phyloP scores from a whole-genome alignment of 2,888 invertebrate species.

The Chymomyza caudatula region DNA sequence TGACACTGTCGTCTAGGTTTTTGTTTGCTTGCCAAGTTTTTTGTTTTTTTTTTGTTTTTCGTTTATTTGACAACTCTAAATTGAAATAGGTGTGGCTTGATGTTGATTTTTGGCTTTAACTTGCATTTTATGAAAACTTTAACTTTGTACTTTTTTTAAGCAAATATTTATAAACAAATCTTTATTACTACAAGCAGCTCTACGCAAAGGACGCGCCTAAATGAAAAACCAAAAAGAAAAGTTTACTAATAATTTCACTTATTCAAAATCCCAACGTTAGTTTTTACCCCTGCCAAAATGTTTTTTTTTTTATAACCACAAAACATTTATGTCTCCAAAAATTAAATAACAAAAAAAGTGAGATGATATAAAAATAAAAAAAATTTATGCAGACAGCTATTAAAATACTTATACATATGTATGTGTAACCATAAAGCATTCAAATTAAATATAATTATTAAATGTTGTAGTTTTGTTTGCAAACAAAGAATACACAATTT shows the following conservation, averaged over 20 bases:
- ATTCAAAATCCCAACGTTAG: constrained; percentile 63
- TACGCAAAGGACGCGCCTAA: constrained; percentile 78
- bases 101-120: too few relatives aligned
- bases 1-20: not conserved
- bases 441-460: constrained; percentile 39
- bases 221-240: constrained; percentile 19
- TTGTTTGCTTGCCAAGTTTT: not conserved
- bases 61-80: not conserved
- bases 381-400: constrained; percentile 30
- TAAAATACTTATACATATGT: constrained; percentile 36
- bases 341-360: constrained; percentile 29
- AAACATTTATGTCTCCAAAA: constrained; percentile 14
- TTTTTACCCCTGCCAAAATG: constrained; percentile 44
- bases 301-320: constrained; percentile 8
- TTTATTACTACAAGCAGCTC: constrained; percentile 65
- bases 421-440: constrained; percentile 54
- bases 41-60: not conserved
- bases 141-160: not conserved
- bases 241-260: constrained; percentile 15
- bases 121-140: not conserved
- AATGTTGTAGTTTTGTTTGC: constrained; percentile 61
- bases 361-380: constrained; percentile 26
- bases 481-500: constrained; percentile 41
- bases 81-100: not conserved
- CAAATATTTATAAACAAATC: not conserved